phyloP scores from a whole-genome alignment of 2,888 invertebrate species.

The Drosophila neotestacea region DNA sequence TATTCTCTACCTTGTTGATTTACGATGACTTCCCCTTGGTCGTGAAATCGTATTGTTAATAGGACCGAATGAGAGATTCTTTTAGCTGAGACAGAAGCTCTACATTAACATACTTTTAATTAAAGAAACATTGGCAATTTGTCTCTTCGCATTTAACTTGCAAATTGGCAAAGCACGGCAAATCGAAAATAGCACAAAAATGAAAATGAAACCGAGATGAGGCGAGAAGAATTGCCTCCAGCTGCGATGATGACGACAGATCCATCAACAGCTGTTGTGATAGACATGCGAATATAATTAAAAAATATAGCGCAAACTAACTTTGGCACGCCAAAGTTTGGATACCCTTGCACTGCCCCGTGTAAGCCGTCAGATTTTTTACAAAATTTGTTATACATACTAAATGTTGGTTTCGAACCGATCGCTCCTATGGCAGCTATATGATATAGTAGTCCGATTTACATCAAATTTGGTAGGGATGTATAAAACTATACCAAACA shows the following conservation, averaged over 20 bases:
- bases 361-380: too few relatives aligned
- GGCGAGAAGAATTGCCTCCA: constrained; percentile 48
- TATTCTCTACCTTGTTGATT: constrained; percentile 45
- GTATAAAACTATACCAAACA: too few relatives aligned
- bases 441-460: too few relatives aligned
- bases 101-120: constrained; percentile 51
- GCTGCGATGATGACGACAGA: constrained; percentile 44
- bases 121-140: constrained; percentile 49
- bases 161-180: constrained; percentile 59
- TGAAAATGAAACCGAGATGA: constrained; percentile 47
- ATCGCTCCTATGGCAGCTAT: too few relatives aligned
- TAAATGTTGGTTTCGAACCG: too few relatives aligned
- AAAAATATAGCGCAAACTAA: too few relatives aligned
- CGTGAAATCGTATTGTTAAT: constrained; percentile 13
- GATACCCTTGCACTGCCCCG: too few relatives aligned
- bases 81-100: constrained; percentile 31
- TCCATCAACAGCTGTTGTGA: constrained; percentile 43
- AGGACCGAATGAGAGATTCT: neutral
- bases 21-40: constrained; percentile 50
- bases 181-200: constrained; percentile 34
- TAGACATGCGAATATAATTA: constrained; percentile 30
- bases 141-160: constrained; percentile 68
- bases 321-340: too few relatives aligned
- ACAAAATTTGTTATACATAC: too few relatives aligned
- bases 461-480: too few relatives aligned